Base-by-base conservation (phyloP, 2,888 invertebrate genomes). In the Harpalus rubripes region DNA sequence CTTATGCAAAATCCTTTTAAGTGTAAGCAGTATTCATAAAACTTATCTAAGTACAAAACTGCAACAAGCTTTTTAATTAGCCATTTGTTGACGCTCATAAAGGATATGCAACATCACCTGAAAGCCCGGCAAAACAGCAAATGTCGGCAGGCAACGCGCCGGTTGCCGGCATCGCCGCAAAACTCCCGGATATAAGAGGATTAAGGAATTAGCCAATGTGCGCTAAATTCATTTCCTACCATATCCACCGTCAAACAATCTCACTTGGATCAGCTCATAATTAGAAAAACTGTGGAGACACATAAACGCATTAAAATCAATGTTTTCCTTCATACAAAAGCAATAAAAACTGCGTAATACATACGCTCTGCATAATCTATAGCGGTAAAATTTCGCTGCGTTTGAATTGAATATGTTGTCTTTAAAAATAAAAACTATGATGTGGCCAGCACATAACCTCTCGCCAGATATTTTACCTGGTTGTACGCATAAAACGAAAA, bases 41-140 rank as follows among this genome's bases (percentile, higher is more conserved):
- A 83, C 39, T 59, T 63, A 83, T 59, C 61, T 63, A 39, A 59
- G 63, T 26, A 63, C 63, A 83, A 83, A 83, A 83, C 59, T 61
- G 76, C 76, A 83, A 83, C 76, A 76, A 83, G 74, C 74, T 83
- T 83, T 83, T 83, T 83, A 83, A 83, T 76, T 76, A 76, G 44
- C 44, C 83, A 83, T 63, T 63, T 12, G 63, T 26, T 63, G 26
- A 26, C 22, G 22, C 22, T 63, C 63, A 63, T 72, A 41, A 26
- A 18, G 72, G 32, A 72, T 72, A 72, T 72, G 72, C 72, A 39
- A 41, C 16, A 72, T 10, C 44, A 44, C 44, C 44, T 44, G 72
- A 12, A 15, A 72, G 44, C 41, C 72, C 44, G 72, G 41, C 68
- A 12, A 7, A 26, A 32, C 68, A 15, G 32, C 32, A 7, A 26